phyloP scores from a whole-genome alignment of 2,113 vertebrate genomes.

The Isurus oxyrinchus region DNA sequence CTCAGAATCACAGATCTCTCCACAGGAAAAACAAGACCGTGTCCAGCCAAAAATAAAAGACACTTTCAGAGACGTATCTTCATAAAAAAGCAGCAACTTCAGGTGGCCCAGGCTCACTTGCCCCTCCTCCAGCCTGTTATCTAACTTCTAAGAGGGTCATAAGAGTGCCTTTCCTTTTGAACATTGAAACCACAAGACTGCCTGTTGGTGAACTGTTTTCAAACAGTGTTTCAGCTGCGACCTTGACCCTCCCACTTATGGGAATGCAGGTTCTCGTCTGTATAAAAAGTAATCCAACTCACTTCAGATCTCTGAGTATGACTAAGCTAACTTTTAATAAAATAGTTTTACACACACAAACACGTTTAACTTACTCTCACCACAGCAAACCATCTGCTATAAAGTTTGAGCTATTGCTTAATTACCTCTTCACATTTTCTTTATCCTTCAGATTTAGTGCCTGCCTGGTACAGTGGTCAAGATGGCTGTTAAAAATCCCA shows the following conservation, averaged over 20 bases:
- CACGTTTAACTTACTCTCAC: neutral
- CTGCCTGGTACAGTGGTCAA: neutral
- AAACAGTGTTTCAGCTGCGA: neutral
- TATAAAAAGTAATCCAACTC: neutral
- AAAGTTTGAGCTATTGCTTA: neutral
- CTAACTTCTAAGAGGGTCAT: constrained; percentile 8
- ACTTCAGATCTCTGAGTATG: constrained; percentile 6
- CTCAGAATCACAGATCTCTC: neutral
- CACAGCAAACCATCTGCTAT: neutral
- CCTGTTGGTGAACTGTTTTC: constrained; percentile 2
- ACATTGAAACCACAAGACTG: constrained; percentile 8
- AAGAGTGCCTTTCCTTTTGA: neutral
- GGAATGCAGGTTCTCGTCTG: neutral
- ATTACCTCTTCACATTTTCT: neutral
- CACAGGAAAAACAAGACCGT: neutral
- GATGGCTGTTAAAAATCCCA: neutral
- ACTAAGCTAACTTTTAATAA: neutral
- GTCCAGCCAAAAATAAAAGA: neutral
- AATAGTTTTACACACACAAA: neutral
- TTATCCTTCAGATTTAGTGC: neutral
- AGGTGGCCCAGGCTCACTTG: neutral
- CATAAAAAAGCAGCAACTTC: neutral
- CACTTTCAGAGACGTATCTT: neutral
- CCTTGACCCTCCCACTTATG: neutral
- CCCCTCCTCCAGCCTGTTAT: constrained; percentile 14